Percentiles rank a stretch among this genome's conserved stretches.
Evolutionary conservation across 2,113 vertebrate genomes (phyloP).

Genomic region (Anguilla japonica): DNA sequence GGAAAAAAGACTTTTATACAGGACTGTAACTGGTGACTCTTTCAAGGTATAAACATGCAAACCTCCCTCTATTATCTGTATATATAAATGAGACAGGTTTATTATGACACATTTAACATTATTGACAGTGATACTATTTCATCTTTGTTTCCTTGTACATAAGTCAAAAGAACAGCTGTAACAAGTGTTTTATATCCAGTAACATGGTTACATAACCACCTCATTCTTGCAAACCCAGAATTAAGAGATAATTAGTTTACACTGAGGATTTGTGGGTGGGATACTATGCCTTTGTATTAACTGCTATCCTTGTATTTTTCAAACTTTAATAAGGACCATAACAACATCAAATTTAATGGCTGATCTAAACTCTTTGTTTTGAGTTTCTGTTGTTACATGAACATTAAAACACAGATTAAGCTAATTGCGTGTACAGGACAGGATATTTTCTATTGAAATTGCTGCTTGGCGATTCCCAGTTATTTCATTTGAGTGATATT

Average conservation of each 20-base stretch:
- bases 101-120: neutral
- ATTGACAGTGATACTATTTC: neutral
- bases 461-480: neutral
- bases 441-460: neutral
- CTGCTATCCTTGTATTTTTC: neutral
- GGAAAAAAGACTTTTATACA: too few species aligned
- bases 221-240: neutral
- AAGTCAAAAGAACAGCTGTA: neutral
- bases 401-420: neutral
- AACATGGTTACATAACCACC: conserved; percentile 20
- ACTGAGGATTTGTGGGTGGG: neutral
- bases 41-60: too few species aligned
- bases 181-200: neutral
- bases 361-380: neutral
- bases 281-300: neutral
- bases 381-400: neutral
- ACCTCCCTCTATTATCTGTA: neutral
- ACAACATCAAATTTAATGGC: neutral
- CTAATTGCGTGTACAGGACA: neutral
- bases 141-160: neutral
- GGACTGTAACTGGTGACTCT: too few species aligned
- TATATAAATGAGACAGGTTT: neutral
- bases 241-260: conserved; percentile 18
- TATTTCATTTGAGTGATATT: neutral
- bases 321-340: neutral